A percentile compares a stretch with the other conserved stretches of the same genome.
phyloP scores from a whole-genome alignment of 2,797 vertebrate species.

The Parauchenoglanis ngamensis region DNA sequence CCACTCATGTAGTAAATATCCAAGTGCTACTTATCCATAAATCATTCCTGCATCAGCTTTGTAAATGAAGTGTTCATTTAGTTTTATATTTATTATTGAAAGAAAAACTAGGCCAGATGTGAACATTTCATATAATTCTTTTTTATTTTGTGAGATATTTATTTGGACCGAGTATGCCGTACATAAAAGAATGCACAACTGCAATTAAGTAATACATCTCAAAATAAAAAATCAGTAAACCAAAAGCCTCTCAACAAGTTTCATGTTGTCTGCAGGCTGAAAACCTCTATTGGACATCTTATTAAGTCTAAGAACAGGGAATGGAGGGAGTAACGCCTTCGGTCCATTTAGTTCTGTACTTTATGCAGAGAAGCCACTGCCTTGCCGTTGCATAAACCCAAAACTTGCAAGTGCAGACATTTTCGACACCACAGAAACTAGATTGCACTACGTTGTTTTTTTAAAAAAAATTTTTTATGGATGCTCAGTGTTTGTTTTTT shows the following conservation, averaged over 20 bases:
- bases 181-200: neutral
- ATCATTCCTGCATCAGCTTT: neutral
- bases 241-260: neutral
- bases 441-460: neutral
- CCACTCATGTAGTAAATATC: neutral
- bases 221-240: neutral
- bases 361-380: neutral
- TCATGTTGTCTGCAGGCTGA: neutral
- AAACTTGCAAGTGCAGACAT: neutral
- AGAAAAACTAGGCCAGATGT: neutral
- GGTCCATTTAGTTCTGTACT: neutral
- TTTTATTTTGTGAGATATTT: neutral
- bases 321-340: neutral
- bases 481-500: neutral
- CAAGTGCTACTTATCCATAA: neutral
- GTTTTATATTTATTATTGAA: neutral
- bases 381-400: neutral
- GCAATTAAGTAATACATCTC: neutral
- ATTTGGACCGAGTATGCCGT: neutral
- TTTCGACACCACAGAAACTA: neutral
- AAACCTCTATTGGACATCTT: neutral
- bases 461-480: too few relatives aligned
- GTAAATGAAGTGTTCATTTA: neutral
- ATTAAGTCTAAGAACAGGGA: neutral
- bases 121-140: neutral